Evolutionary conservation across 1,140 invertebrate species (phyloP).

Genomic region (Calosoma granatense): DNA sequence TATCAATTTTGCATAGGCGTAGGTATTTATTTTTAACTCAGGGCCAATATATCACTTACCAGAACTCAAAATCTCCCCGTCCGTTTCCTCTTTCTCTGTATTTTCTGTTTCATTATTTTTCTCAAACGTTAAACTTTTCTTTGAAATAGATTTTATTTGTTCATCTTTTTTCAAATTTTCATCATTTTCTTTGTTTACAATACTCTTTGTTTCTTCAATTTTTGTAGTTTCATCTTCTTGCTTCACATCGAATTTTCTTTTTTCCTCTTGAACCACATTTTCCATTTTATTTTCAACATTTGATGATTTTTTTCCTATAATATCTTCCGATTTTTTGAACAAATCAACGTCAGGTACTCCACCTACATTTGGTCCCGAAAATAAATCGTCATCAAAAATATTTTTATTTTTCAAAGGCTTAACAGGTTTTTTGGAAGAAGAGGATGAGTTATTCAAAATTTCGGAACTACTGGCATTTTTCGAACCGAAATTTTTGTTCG

Average conservation of each 20-base stretch:
- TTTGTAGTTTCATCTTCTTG: too few relatives aligned
- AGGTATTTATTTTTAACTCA: too few relatives aligned
- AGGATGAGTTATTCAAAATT: not conserved
- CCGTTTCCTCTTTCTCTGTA: not conserved
- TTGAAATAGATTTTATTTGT: not conserved
- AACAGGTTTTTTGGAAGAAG: not conserved
- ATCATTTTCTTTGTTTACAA: too few relatives aligned
- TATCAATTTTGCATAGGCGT: too few relatives aligned
- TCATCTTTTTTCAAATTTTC: not conserved
- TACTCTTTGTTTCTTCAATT: too few relatives aligned
- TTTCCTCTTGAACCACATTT: not conserved
- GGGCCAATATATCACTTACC: not conserved
- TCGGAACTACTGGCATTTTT: not conserved
- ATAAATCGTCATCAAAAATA: not conserved
- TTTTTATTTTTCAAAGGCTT: not conserved
- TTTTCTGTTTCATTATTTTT: not conserved
- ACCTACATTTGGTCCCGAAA: slow-evolving; percentile 10
- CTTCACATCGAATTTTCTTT: too few relatives aligned
- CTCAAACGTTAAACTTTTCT: not conserved
- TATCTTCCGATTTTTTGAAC: too few relatives aligned
- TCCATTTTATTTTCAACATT: not conserved
- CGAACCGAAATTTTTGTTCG: not conserved
- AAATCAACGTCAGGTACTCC: slow-evolving; percentile 15
- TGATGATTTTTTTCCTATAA: not conserved
- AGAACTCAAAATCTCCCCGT: not conserved